Base-by-base conservation (phyloP, 2,797 vertebrate genomes). In the Sebastes itinus region DNA sequence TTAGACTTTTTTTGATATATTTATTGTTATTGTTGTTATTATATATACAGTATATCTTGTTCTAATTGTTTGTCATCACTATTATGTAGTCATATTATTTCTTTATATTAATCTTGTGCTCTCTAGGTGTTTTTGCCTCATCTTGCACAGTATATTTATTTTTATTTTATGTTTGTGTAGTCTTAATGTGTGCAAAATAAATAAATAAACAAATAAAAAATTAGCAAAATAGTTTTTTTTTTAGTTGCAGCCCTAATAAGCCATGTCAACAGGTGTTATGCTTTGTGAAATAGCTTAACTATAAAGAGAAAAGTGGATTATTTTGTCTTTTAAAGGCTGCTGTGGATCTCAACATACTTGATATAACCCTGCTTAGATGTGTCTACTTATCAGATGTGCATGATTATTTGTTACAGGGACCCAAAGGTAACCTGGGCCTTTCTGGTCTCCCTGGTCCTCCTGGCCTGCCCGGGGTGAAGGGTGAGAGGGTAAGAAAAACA, bases 381-480 rank as follows among this genome's bases (percentile, higher is more conserved):
- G 27, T 67, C 3, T 25, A 4, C 25, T 83, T n/a, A 73, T 73
- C 11, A 33, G 54, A 59, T 77, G 14, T 73, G 46, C 46, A 38
- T 83, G 42, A 93, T 94, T 27, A 5, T 77, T 71, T 77, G 16
- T 77, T 42, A 33, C 84, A 99, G 99, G 99, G 99, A 87, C 85
- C 96, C 65, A 96, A 96, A 92, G 98, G 99, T 72, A 97, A 96
- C 86, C 96, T 97, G 33, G 99, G 99, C 25, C 96, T 99, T 67
- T 96, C 97, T 76, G 99, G 99, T 86, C 88, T 99, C 71, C 97
- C 99, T 62, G 99, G 99, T 62, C 96, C 98, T 70, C 87, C 97
- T 78, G 99, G 99, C 23, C 86, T 97, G 38, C 97, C 97, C 70
- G 99, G 99, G 83, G 86, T 94, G 80, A 98, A 97, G 94, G 99